These are phyloP conservation scores for Gulo gulo DNA, from an alignment of 2,113 vertebrate species.

Conservation along the genomic window DNA sequence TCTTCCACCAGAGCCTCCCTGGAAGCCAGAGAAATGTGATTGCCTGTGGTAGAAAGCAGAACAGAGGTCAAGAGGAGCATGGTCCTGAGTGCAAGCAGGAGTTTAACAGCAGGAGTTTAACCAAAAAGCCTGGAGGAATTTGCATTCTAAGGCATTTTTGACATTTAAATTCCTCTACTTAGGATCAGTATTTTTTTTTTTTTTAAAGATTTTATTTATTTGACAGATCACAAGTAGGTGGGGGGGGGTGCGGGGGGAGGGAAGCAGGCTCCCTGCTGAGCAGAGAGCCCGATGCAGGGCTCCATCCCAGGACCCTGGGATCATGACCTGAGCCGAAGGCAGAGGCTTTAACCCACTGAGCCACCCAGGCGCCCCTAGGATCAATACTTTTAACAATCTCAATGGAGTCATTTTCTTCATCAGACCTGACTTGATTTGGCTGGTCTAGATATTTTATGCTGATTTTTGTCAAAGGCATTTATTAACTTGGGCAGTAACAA, in stretches of 20 bases:
- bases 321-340: no score
- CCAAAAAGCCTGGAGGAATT: neutral
- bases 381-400: neutral
- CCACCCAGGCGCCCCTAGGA: neutral
- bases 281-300: no score
- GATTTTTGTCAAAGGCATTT: conserved; percentile 1
- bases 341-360: no score
- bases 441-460: neutral
- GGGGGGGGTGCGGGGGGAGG: no score
- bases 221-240: no score
- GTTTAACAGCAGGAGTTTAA: neutral
- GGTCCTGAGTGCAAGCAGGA: neutral
- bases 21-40: neutral
- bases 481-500: neutral
- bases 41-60: neutral
- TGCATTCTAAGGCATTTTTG: neutral
- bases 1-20: neutral
- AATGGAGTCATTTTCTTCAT: neutral
- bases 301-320: no score
- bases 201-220: no score
- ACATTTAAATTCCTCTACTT: neutral
- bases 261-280: no score
- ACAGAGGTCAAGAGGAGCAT: accelerated
- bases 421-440: neutral
- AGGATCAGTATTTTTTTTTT: neutral